Evolutionary conservation across 2,888 invertebrate species (phyloP).

Genomic region (Scaptomyza parva): DNA sequence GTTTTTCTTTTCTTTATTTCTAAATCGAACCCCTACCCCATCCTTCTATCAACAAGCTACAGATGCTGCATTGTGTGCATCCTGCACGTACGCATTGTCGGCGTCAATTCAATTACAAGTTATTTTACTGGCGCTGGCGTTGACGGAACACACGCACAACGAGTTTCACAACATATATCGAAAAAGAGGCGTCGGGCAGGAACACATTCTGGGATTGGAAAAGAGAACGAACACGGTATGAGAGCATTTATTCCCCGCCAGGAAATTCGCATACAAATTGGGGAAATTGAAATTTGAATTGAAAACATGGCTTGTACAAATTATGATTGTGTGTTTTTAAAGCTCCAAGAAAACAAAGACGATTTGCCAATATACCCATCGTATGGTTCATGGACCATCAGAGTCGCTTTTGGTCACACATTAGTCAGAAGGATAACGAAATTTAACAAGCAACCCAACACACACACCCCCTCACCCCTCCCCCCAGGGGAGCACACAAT

Average conservation of each 20-base stretch:
- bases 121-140: constrained; percentile 49
- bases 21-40: neutral
- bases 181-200: neutral
- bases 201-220: neutral
- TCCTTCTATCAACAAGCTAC: neutral
- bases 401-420: constrained; percentile 28
- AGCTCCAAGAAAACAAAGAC: constrained; percentile 31
- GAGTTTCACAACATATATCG: constrained; percentile 37
- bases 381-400: neutral
- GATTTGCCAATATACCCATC: neutral
- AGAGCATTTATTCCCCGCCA: constrained; percentile 32
- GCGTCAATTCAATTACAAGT: constrained; percentile 75
- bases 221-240: neutral
- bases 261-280: constrained; percentile 71
- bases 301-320: constrained; percentile 65
- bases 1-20: constrained; percentile 69
- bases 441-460: constrained; percentile 17
- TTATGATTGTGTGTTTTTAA: constrained; percentile 25
- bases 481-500: neutral
- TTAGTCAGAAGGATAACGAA: constrained; percentile 26
- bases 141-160: constrained; percentile 55
- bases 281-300: constrained; percentile 76
- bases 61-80: constrained; percentile 57
- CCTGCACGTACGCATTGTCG: constrained; percentile 49
- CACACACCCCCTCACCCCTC: no score